These are phyloP conservation scores for Drosophila rufa DNA, from an alignment of 1,140 invertebrate species.

Conservation along the genomic window DNA sequence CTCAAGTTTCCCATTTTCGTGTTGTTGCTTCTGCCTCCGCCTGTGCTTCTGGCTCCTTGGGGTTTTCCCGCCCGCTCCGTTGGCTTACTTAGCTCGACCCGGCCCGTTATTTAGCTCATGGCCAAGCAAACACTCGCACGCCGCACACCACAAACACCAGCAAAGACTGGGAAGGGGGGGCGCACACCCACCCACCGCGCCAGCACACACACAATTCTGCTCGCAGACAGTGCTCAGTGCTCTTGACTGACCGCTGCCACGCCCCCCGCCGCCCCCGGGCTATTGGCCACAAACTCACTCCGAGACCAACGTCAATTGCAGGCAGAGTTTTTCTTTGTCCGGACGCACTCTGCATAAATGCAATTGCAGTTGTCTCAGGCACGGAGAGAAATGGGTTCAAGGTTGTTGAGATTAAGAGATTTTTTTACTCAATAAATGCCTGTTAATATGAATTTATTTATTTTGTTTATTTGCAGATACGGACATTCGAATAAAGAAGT, in stretches of 20 bases:
- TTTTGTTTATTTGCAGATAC: neutral
- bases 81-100: constrained; percentile 47
- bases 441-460: neutral
- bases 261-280: constrained; percentile 2
- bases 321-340: constrained; percentile 48
- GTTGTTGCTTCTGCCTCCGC: constrained; percentile 5
- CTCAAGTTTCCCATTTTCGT: constrained; percentile 62
- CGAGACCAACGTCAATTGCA: constrained; percentile 63
- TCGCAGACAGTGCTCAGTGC: constrained; percentile 24
- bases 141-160: constrained; percentile 14
- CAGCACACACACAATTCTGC: constrained; percentile 16
- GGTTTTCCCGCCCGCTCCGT: constrained; percentile 15
- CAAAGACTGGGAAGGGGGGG: neutral
- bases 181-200: too few relatives aligned
- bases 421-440: neutral
- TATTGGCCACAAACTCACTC: constrained; percentile 11
- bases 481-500: too few relatives aligned
- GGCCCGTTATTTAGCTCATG: constrained; percentile 74
- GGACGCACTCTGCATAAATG: constrained; percentile 43
- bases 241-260: constrained; percentile 48
- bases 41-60: constrained; percentile 11
- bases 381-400: constrained; percentile 14
- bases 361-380: constrained; percentile 18
- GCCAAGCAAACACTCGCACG: constrained; percentile 51
- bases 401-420: neutral